These are phyloP conservation scores for Chouioia cunea DNA, from an alignment of 2,888 invertebrate genomes.

Conservation along the genomic window DNA sequence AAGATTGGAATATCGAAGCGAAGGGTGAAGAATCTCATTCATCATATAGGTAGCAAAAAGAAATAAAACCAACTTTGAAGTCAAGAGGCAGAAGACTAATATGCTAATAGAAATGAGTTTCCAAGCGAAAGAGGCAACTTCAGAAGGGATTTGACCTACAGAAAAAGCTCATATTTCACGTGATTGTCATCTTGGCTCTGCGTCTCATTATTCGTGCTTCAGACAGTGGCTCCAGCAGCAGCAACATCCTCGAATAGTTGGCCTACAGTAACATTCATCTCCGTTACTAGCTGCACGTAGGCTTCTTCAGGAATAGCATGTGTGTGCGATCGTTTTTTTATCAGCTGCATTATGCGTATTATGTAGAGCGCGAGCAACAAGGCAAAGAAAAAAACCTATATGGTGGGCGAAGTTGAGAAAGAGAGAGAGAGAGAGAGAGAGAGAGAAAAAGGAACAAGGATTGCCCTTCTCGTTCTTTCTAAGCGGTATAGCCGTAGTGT, in stretches of 20 bases:
- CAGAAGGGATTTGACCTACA: slow-evolving; percentile 27
- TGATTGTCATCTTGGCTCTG: slow-evolving; percentile 10
- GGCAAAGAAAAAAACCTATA: neutral
- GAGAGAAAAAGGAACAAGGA: slow-evolving; percentile 25
- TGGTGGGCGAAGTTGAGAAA: slow-evolving; percentile 9
- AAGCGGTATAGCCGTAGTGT: too few relatives aligned
- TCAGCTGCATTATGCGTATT: slow-evolving; percentile 36
- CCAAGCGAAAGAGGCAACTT: slow-evolving; percentile 3
- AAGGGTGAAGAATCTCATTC: neutral
- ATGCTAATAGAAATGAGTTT: slow-evolving; percentile 8
- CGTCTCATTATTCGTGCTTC: slow-evolving; percentile 29
- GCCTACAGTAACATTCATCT: slow-evolving; percentile 41
- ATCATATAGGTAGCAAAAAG: too few relatives aligned
- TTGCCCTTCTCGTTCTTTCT: slow-evolving; percentile 32
- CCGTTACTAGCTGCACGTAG: slow-evolving; percentile 19
- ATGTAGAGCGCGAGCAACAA: slow-evolving; percentile 19
- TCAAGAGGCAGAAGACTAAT: slow-evolving; percentile 4
- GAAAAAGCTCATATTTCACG: slow-evolving; percentile 41
- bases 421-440: slow-evolving; percentile 31
- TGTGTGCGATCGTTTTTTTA: too few relatives aligned
- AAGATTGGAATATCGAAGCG: neutral
- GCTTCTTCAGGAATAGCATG: too few relatives aligned
- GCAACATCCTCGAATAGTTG: neutral
- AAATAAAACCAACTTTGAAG: too few relatives aligned
- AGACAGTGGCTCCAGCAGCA: neutral